These are phyloP conservation scores for Xanthorhoe spadicearia DNA, from an alignment of 2,888 invertebrate species.

Conservation along the genomic window DNA sequence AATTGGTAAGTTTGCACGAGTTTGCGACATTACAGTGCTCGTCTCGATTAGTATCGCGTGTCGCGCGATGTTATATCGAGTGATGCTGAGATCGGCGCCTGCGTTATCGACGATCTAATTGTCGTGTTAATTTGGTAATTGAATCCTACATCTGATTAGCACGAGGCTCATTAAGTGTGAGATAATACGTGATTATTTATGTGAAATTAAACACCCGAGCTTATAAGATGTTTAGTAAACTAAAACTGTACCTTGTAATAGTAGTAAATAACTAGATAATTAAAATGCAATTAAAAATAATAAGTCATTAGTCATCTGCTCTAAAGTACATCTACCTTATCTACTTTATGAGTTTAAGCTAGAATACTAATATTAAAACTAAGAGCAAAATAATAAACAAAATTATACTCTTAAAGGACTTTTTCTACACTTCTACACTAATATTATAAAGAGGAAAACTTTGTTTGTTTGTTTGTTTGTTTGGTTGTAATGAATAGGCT, in stretches of 20 bases:
- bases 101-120: constrained; percentile 36
- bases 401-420: no score
- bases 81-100: constrained; percentile 39
- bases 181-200: constrained; percentile 15
- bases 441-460: no score
- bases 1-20: constrained; percentile 70
- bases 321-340: no score
- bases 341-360: no score
- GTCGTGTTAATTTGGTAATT: constrained; percentile 39
- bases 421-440: no score
- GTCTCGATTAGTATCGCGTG: constrained; percentile 41
- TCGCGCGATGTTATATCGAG: constrained; percentile 39
- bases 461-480: no score
- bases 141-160: constrained; percentile 33
- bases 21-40: constrained; percentile 50
- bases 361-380: no score
- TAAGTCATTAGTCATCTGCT: no score
- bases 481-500: no score
- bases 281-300: not conserved
- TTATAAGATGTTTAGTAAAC: not conserved
- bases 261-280: not conserved
- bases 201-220: constrained; percentile 17
- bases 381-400: no score
- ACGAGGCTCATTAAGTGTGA: constrained; percentile 14
- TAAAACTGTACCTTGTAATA: not conserved